These are phyloP conservation scores for Aramus guarauna DNA, from an alignment of 2,113 vertebrate species.

Conservation along the genomic window DNA sequence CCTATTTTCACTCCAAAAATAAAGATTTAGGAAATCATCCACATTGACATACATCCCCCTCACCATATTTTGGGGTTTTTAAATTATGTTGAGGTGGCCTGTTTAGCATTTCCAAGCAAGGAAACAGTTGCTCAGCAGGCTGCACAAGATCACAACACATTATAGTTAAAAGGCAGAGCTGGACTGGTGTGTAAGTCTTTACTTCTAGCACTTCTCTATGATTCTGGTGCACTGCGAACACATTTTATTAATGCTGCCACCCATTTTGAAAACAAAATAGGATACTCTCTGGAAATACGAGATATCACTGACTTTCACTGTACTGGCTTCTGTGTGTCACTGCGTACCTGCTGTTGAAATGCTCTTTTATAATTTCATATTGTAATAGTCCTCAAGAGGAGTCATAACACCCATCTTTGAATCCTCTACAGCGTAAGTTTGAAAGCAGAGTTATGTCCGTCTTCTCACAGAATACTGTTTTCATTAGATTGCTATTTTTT, in stretches of 20 bases:
- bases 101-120: background rate
- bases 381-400: background rate
- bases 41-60: background rate
- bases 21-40: background rate
- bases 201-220: background rate
- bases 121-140: background rate
- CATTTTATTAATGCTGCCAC: background rate
- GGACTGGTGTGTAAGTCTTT: background rate
- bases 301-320: background rate
- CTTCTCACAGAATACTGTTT: background rate
- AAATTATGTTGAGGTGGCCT: background rate
- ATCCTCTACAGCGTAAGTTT: background rate
- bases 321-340: background rate
- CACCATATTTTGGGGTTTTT: background rate
- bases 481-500: background rate
- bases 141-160: background rate
- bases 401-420: background rate
- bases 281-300: background rate
- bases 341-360: background rate
- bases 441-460: background rate
- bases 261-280: background rate
- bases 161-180: background rate
- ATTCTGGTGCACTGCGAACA: background rate
- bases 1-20: background rate
- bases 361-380: background rate